These are phyloP conservation scores for Oopsacas minuta DNA, from an alignment of 37 sponge, comb jelly and placozoan genomes.

Conservation along the genomic window DNA sequence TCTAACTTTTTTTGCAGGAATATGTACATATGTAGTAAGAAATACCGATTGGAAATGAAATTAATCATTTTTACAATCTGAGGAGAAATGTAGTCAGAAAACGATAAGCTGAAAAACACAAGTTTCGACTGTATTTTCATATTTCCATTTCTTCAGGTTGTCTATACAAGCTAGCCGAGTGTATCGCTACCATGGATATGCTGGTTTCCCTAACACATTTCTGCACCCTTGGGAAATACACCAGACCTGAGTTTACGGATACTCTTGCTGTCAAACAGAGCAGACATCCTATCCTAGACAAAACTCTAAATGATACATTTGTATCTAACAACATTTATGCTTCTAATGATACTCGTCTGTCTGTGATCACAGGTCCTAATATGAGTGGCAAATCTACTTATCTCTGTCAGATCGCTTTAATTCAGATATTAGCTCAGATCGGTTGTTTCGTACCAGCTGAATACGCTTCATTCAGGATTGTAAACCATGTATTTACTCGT, in stretches of 20 bases:
- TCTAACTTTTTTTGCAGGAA: too few species aligned
- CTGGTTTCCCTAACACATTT: slow-evolving; percentile 75
- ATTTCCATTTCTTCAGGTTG: slow-evolving; percentile 36
- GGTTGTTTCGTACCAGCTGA: slow-evolving; percentile 89
- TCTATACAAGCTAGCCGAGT: slow-evolving; percentile 87
- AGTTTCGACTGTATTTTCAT: too few species aligned
- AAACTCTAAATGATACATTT: slow-evolving; percentile 33
- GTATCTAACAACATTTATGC: slow-evolving; percentile 78
- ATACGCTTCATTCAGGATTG: slow-evolving; percentile 77
- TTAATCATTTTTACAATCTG: too few species aligned
- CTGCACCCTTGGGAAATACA: slow-evolving; percentile 77
- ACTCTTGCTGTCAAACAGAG: slow-evolving; percentile 83
- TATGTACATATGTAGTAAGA: too few species aligned
- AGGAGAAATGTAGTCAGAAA: too few species aligned
- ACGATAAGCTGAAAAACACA: too few species aligned
- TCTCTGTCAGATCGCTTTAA: slow-evolving; percentile 68
- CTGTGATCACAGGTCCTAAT: slow-evolving; percentile 89
- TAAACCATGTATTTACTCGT: slow-evolving; percentile 78
- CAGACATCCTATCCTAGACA: slow-evolving; percentile 83
- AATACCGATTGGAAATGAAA: too few species aligned
- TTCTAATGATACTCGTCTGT: slow-evolving; percentile 60
- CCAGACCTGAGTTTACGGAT: slow-evolving; percentile 80
- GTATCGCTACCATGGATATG: slow-evolving; percentile 89
- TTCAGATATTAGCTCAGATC: slow-evolving; percentile 88
- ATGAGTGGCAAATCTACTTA: slow-evolving; percentile 86